Evolutionary conservation across 1,140 invertebrate genomes (phyloP), one percentile per base, ranked within the genome.

Genomic region (Eumaeus atala): DNA sequence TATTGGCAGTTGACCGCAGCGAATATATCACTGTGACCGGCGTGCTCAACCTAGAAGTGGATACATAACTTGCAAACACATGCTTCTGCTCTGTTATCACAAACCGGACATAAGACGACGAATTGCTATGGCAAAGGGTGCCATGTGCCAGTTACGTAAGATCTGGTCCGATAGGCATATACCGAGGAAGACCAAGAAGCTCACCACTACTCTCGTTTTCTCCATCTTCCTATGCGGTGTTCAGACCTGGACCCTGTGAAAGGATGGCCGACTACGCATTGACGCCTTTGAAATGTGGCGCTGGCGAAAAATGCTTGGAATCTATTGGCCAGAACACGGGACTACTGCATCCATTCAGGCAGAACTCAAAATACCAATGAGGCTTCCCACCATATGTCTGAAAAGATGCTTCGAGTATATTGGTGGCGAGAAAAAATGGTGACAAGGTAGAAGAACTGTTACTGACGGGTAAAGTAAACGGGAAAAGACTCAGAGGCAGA

Each of bases 281-380:
- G 55, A 66, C 40, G 66, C 63, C 28, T 66, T 72, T 38, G 68
- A 68, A 16, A 66, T 66, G 64, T 70, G 64, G 61, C 64, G 56
- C 40, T 70, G 59, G 51, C 44, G 62, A 54, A 59, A 44, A 47
- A 70, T 72, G 58, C 37, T 56, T 0, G 17, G 36, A 2, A 65
- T 65, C 16, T 36, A 49, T 6, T 61, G 51, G 54, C 59, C 60
- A 11, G 35, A 67, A 36, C 10, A 65, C 64, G 4, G 70, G n/a
- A 50, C 55, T 11, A 57, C 58, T 28, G 48, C 17, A 57, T 59
- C 17, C 21, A 60, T 59, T 12, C 14, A 53, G 7, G 11, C 33
- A 4, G 9, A 59, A 34, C 51, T 63, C 1, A 47, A 38, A 0
- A 54, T 61, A 61, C 51, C 8, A n/a, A n/a, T n/a, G n/a, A 44